Base-by-base conservation (phyloP, 2,113 vertebrate genomes). In the Oncorhynchus keta region DNA sequence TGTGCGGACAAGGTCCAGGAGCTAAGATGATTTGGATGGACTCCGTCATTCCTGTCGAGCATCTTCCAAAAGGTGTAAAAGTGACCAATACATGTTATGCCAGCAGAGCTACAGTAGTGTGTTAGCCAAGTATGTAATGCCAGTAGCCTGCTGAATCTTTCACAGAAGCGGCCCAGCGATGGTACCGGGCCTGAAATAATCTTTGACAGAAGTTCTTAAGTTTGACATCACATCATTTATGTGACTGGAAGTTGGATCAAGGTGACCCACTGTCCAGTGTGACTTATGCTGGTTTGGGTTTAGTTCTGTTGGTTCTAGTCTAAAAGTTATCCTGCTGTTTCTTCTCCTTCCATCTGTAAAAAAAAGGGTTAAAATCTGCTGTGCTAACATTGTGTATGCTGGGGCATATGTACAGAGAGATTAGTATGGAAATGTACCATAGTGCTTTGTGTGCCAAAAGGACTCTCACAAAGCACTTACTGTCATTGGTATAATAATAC, bases 391-490 rank as follows among this genome's bases (percentile, higher is more conserved):
- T 73, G 49, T 39, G 5, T 51, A 45, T 76, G 51, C 70, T 28
- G 12, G 3, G 57, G 24, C 45, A 67, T n/a, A 49, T 67, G 62
- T 68, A 69, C 14, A 18, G 62, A 72, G 39, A 51, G 51, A 71
- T 80, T 86, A 79, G 83, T 14, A 75, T 82, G 64, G 67, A 69
- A 82, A 90, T 77, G 79, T 83, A 75, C 88, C 82, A 79, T 81
- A 79, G 80, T 83, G 87, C 85, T 32, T 86, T 87, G 73, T 89
- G 69, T 72, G 84, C 89, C 90, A 87, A 71, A 76, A 87, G 84
- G 86, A 87, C 72, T 79, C 85, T 90, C 82, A 85, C 79, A 89
- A 89, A 90, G 83, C 86, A 89, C 83, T 92, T 68, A 68, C 61
- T 81, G 67, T 70, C 26, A 74, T 26, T 72, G 8, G 49, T 16